Conservation (phyloP, 2,113 vertebrate genomes). For the Bungarus multicinctus region DNA sequence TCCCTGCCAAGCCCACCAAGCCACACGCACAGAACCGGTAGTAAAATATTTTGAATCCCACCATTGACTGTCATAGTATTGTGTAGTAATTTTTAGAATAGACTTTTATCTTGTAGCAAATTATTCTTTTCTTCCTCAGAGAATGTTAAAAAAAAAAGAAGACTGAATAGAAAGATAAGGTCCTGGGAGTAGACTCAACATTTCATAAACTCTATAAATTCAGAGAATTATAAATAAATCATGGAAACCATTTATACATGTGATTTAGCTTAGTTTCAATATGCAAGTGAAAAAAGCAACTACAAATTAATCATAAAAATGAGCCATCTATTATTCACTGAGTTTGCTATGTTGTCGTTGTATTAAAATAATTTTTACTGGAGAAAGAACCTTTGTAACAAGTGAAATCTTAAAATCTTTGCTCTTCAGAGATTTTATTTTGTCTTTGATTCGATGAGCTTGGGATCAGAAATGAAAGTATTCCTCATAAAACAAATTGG, state of each 20-base stretch:
- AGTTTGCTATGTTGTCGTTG: neutral
- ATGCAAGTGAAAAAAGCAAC: constrained; percentile 32
- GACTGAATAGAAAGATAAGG: constrained; percentile 9
- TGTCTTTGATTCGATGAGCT: constrained; percentile 46
- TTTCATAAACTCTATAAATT: constrained; percentile 4
- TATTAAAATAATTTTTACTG: constrained; percentile 19
- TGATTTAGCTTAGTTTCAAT: constrained; percentile 20
- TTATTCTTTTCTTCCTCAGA: constrained; percentile 24
- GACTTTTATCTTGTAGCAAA: constrained; percentile 5
- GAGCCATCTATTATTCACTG: constrained; percentile 37
- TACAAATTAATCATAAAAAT: constrained; percentile 41
- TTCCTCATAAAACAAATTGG: constrained; percentile 34
- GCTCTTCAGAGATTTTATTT: constrained; percentile 26
- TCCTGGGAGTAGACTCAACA: constrained; percentile 8
- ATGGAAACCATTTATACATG: constrained; percentile 41
- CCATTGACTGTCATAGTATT: constrained; percentile 35
- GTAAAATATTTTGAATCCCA: too few species aligned
- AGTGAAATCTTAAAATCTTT: constrained; percentile 30
- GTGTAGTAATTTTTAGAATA: constrained; percentile 25
- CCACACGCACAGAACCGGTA: too few species aligned
- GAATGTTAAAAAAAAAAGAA: constrained; percentile 33
- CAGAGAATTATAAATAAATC: constrained; percentile 44
- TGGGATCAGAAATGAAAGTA: constrained; percentile 4
- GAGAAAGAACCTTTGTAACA: neutral
- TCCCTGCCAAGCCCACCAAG: too few species aligned